phyloP scores from a whole-genome alignment of 64 coral and sea anemone genomes.

The Montipora sp. region DNA sequence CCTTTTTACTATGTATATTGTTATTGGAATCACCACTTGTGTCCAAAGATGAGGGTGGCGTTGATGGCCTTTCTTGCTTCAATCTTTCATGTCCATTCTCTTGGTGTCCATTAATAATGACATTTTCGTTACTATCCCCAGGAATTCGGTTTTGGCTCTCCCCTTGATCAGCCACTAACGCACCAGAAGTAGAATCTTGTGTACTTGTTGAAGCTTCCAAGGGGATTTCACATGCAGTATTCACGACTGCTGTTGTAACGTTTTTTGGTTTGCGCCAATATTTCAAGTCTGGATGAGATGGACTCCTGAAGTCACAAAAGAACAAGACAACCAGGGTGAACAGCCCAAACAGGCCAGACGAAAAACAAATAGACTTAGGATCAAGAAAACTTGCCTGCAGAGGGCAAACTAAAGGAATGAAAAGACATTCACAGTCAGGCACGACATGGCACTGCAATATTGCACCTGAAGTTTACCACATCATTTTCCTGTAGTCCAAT shows the following conservation, averaged over 20 bases:
- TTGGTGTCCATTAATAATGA: slow-evolving; percentile 11
- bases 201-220: background rate
- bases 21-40: slow-evolving; percentile 26
- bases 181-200: background rate
- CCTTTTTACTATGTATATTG: slow-evolving; percentile 5
- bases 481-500: no score
- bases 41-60: background rate
- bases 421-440: no score
- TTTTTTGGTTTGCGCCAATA: background rate
- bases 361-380: no score
- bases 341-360: no score
- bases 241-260: background rate
- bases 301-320: background rate
- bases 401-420: no score
- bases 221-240: background rate
- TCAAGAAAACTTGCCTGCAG: no score
- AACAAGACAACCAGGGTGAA: background rate
- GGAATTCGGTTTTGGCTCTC: background rate
- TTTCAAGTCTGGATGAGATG: slow-evolving; percentile 21
- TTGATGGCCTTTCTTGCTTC: slow-evolving; percentile 26
- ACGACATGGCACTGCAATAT: no score
- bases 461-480: no score
- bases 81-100: slow-evolving; percentile 8
- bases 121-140: background rate
- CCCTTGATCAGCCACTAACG: background rate